These are phyloP conservation scores for Cataglyphis albicans DNA, from an alignment of 2,888 invertebrate species.

Conservation along the genomic window DNA sequence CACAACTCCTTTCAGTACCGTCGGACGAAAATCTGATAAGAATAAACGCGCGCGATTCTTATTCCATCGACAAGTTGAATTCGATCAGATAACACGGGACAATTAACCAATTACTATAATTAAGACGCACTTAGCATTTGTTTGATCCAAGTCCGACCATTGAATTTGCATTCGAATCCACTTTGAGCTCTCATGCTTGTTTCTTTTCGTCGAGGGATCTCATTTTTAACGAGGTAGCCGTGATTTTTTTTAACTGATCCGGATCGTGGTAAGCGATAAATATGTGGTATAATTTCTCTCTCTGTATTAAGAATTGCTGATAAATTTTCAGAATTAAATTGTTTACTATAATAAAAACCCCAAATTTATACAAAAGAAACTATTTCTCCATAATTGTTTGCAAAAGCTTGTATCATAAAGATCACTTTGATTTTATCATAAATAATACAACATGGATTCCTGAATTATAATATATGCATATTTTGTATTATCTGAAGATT, in stretches of 20 bases:
- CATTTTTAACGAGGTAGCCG: conserved; percentile 77
- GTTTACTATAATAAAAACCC: background rate
- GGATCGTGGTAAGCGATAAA: conserved; percentile 53
- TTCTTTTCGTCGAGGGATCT: conserved; percentile 61
- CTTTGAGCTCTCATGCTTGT: conserved; percentile 62
- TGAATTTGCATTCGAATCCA: conserved; percentile 81
- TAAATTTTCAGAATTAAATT: background rate
- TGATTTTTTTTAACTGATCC: conserved; percentile 75
- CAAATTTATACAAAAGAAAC: background rate
- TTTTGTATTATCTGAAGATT: background rate
- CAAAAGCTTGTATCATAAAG: background rate
- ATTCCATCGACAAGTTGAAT: conserved; percentile 55
- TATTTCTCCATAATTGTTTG: background rate
- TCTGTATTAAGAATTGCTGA: background rate
- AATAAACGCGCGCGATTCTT: conserved; percentile 19
- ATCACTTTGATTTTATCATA: background rate
- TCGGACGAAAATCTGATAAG: conserved; percentile 50
- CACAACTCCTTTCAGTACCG: background rate
- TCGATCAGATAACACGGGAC: conserved; percentile 78
- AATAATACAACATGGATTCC: background rate
- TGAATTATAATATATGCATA: background rate
- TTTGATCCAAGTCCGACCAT: conserved; percentile 75
- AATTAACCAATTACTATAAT: conserved; percentile 84
- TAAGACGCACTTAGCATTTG: conserved; percentile 83
- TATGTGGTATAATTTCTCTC: conserved; percentile 37